Percentiles rank a stretch among this genome's conserved stretches.
These are phyloP conservation scores for Conistra vaccinii DNA, from an alignment of 2,888 invertebrate species.

Conservation along the genomic window DNA sequence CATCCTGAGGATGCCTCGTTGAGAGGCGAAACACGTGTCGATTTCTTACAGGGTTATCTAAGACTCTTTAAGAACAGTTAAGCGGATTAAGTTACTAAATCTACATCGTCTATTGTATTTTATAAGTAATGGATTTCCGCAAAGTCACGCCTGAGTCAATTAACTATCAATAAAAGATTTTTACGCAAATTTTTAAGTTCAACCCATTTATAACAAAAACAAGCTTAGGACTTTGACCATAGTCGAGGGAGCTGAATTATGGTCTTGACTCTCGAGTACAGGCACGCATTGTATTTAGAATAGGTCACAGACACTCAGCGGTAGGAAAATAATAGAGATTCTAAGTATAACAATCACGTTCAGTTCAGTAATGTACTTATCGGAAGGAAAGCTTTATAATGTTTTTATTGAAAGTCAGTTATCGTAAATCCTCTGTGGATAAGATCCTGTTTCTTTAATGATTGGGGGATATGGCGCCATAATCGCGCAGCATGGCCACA, in stretches of 20 bases:
- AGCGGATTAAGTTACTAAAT: too few relatives aligned
- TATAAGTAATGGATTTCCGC: too few relatives aligned
- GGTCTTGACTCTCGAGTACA: background rate
- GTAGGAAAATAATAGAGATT: background rate
- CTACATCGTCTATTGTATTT: too few relatives aligned
- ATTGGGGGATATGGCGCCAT: background rate
- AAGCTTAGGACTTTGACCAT: background rate
- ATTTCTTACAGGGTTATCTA: too few relatives aligned
- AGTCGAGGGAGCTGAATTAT: background rate
- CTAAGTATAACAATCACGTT: background rate
- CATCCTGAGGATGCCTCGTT: too few relatives aligned
- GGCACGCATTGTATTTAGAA: background rate
- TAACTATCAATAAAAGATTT: background rate
- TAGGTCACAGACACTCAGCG: background rate
- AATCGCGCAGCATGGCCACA: background rate
- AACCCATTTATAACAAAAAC: too few relatives aligned
- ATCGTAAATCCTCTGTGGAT: background rate
- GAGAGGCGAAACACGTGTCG: too few relatives aligned
- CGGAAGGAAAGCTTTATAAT: background rate
- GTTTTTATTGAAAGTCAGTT: background rate
- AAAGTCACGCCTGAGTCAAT: too few relatives aligned
- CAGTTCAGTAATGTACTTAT: background rate
- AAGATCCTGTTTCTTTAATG: conserved; percentile 1
- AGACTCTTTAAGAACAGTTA: too few relatives aligned
- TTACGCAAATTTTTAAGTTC: conserved; percentile 3